Percentiles rank a stretch among this genome's conserved stretches.
Conservation (phyloP, 2,113 vertebrate species). For the Equus przewalskii region DNA sequence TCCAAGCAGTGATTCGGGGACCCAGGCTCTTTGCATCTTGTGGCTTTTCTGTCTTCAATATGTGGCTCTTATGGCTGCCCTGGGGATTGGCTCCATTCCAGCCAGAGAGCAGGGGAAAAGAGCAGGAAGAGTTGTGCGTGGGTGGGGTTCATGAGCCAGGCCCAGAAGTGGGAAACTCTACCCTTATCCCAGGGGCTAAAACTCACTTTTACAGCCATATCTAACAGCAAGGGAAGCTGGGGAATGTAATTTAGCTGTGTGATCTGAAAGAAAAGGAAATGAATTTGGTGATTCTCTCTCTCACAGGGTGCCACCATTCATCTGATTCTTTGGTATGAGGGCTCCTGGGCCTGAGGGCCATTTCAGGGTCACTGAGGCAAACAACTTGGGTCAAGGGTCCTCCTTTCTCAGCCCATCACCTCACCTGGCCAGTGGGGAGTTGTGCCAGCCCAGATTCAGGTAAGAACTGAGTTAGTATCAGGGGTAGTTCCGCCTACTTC, state of each 20-base stretch:
- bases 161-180: not conserved
- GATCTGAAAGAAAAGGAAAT: not conserved
- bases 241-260: not conserved
- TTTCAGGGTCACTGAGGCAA: not conserved
- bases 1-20: not conserved
- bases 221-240: not conserved
- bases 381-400: not conserved
- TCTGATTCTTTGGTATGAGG: not conserved
- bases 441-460: not conserved
- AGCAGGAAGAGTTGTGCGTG: not conserved
- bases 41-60: not conserved
- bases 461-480: not conserved
- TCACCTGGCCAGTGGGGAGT: not conserved
- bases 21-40: not conserved
- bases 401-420: not conserved
- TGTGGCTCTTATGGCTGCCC: not conserved
- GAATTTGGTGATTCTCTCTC: not conserved
- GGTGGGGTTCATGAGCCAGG: not conserved
- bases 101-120: not conserved
- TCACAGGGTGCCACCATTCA: not conserved
- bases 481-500: too few species aligned
- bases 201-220: not conserved
- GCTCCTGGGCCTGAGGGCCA: not conserved
- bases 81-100: not conserved
- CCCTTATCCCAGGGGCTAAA: not conserved